Evolutionary conservation across 2,113 vertebrate species (phyloP).

Genomic region (Equus quagga): DNA sequence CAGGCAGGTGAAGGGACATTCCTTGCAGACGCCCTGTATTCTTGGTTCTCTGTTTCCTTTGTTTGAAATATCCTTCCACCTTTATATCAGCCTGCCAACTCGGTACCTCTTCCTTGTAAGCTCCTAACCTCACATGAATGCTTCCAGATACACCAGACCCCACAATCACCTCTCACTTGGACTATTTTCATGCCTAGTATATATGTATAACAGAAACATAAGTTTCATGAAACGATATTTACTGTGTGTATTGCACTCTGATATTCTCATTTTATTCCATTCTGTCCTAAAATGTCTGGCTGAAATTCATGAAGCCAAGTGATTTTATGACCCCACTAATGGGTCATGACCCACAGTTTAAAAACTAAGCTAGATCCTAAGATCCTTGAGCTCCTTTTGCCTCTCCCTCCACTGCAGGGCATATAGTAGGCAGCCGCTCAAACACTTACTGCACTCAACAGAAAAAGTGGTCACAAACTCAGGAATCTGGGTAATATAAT

Average conservation of each 20-base stretch:
- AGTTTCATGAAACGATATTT: not conserved
- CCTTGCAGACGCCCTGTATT: not conserved
- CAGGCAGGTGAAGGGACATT: not conserved
- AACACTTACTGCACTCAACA: not conserved
- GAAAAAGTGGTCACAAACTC: not conserved
- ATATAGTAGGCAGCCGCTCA: not conserved
- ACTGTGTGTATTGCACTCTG: not conserved
- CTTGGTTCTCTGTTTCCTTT: not conserved
- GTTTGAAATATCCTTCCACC: not conserved
- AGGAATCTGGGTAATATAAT: not conserved
- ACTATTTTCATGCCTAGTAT: not conserved
- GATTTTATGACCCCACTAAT: not conserved
- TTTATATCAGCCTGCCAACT: not conserved
- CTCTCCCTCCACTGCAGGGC: not conserved
- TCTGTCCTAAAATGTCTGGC: not conserved
- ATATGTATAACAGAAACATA: not conserved
- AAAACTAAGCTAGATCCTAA: not conserved
- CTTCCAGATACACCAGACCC: not conserved
- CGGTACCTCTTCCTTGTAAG: not conserved
- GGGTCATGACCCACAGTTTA: not conserved
- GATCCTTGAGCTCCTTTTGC: not conserved
- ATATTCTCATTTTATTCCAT: not conserved
- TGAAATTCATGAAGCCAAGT: not conserved
- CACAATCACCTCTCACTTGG: not conserved
- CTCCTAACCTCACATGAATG: not conserved